A percentile compares a stretch with the other conserved stretches of the same genome.
phyloP scores from a whole-genome alignment of 2,888 invertebrate species.

The Acleris holmiana region DNA sequence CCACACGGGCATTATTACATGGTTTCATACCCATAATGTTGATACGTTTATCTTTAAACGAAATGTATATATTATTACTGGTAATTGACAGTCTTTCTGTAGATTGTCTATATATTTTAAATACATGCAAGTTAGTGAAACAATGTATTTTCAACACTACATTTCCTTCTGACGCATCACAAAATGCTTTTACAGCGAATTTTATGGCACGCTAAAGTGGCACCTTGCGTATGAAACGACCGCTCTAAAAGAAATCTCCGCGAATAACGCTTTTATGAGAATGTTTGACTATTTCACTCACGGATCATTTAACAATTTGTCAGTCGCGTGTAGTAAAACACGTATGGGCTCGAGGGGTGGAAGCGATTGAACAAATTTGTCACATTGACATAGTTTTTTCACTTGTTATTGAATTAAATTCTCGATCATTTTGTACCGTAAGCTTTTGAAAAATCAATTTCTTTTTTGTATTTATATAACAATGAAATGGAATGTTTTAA shows the following conservation, averaged over 20 bases:
- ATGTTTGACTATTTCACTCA: slow-evolving; percentile 37
- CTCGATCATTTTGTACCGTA: no score
- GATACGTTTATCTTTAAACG: no score
- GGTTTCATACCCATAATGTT: no score
- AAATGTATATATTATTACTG: no score
- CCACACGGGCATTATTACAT: no score
- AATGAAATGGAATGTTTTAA: no score
- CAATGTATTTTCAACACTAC: slow-evolving; percentile 3
- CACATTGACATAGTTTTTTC: neutral
- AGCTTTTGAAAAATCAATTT: no score
- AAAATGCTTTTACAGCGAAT: slow-evolving; percentile 6
- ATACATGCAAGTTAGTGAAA: no score
- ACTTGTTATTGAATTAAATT: neutral
- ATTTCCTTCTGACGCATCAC: slow-evolving; percentile 21
- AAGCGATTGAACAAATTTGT: slow-evolving; percentile 10
- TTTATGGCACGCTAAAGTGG: slow-evolving; percentile 33
- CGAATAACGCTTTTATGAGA: slow-evolving; percentile 34
- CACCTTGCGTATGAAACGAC: slow-evolving; percentile 30
- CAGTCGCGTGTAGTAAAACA: slow-evolving; percentile 31
- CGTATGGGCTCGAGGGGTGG: slow-evolving; percentile 17
- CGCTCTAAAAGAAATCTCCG: slow-evolving; percentile 29
- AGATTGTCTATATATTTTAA: no score
- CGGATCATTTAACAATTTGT: slow-evolving; percentile 38
- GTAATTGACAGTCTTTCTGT: no score
- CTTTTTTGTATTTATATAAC: no score